Conservation (phyloP, 2,797 vertebrate genomes). For the Heliangelus exortis region DNA sequence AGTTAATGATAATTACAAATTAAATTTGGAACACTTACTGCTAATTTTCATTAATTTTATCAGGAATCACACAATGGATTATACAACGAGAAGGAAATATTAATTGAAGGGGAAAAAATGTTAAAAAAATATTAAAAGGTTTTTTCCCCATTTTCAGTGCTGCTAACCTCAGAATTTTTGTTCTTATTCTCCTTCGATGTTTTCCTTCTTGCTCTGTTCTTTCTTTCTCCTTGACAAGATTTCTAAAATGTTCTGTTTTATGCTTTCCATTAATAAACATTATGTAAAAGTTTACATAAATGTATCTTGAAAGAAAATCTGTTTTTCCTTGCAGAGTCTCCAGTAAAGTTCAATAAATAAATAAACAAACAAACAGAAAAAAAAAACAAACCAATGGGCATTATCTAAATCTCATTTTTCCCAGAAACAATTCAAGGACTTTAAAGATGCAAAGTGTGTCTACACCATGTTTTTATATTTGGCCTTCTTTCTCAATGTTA, state of each 20-base stretch:
- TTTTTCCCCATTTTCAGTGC: not conserved
- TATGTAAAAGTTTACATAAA: not conserved
- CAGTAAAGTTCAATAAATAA: not conserved
- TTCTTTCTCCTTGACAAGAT: not conserved
- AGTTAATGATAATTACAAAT: not conserved
- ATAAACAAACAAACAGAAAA: not conserved
- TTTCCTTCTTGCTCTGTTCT: not conserved
- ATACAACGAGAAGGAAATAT: not conserved
- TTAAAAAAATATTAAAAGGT: not conserved
- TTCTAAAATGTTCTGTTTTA: not conserved
- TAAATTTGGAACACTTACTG: not conserved
- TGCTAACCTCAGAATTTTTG: not conserved
- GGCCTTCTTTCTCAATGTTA: not conserved
- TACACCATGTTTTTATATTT: not conserved
- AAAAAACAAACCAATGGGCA: not conserved
- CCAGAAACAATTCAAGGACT: not conserved
- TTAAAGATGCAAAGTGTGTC: not conserved
- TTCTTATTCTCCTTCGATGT: not conserved
- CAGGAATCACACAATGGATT: not conserved
- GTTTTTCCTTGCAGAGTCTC: not conserved
- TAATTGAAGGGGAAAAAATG: not conserved
- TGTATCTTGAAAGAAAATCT: not conserved
- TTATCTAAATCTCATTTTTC: not conserved
- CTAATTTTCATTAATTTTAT: not conserved
- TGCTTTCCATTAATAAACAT: not conserved